phyloP scores from a whole-genome alignment of 2,797 vertebrate genomes.

The Nothura maculosa region DNA sequence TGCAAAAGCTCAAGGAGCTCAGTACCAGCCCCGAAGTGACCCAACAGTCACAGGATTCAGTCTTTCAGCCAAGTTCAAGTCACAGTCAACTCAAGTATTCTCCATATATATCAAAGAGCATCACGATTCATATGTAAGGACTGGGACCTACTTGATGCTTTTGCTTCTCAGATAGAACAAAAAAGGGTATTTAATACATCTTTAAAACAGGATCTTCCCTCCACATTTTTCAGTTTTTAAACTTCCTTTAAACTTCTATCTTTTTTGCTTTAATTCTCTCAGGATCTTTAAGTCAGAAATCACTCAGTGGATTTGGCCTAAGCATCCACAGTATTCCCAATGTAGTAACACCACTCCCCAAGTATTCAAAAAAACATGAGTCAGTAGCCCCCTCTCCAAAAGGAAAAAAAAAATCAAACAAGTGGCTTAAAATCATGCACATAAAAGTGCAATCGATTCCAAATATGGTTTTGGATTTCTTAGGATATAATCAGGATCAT shows the following conservation, averaged over 20 bases:
- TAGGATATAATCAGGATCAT: background rate
- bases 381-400: constrained; percentile 46
- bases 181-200: background rate
- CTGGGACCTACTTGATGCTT: background rate
- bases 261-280: background rate
- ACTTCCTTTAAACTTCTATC: background rate
- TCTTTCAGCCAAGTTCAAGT: background rate
- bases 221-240: constrained; percentile 1
- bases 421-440: constrained; percentile 43
- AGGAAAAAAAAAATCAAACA: constrained; percentile 54
- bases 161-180: background rate
- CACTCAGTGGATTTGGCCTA: background rate
- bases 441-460: constrained; percentile 56
- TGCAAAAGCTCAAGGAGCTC: background rate
- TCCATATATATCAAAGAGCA: background rate
- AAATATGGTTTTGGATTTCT: constrained; percentile 53
- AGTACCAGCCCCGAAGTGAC: background rate
- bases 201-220: background rate
- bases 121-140: background rate
- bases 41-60: background rate
- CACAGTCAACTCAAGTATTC: background rate
- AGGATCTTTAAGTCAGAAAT: constrained; percentile 15
- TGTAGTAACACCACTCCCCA: constrained; percentile 45
- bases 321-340: background rate
- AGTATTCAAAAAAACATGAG: constrained; percentile 63